phyloP scores from a whole-genome alignment of 2,113 vertebrate species.

The Sciurus niger region DNA sequence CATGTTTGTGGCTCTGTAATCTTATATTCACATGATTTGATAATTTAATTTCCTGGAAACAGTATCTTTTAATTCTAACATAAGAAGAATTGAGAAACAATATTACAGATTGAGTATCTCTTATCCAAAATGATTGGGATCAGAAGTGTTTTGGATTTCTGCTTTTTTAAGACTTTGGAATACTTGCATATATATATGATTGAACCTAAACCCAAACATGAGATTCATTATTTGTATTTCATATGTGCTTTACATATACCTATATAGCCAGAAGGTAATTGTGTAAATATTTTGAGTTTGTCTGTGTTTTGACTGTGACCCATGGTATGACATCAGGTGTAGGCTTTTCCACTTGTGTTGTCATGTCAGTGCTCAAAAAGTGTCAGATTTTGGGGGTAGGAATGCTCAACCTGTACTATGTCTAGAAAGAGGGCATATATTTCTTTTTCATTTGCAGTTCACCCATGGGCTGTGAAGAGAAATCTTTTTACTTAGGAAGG shows the following conservation, averaged over 20 bases:
- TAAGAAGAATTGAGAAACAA: constrained; percentile 38
- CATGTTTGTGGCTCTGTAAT: not conserved
- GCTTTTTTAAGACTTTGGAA: not conserved
- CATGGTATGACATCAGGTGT: not conserved
- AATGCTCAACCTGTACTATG: not conserved
- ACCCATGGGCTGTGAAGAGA: constrained; percentile 23
- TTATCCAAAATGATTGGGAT: not conserved
- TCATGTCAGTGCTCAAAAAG: not conserved
- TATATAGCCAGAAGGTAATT: not conserved
- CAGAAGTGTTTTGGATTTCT: not conserved
- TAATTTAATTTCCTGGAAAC: constrained; percentile 47
- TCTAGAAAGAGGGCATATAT: not conserved
- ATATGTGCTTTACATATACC: not conserved
- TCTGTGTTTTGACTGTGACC: not conserved
- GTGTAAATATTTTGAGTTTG: not conserved
- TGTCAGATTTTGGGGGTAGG: not conserved
- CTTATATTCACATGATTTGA: not conserved
- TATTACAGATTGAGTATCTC: not conserved
- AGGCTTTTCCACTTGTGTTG: not conserved
- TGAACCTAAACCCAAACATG: not conserved
- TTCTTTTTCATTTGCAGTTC: constrained; percentile 42
- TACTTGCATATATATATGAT: not conserved
- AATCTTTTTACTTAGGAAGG: constrained; percentile 14
- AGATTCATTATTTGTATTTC: not conserved
- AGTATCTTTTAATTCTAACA: constrained; percentile 10